Percentiles rank a stretch among this genome's conserved stretches.
Evolutionary conservation across 2,888 invertebrate genomes (phyloP).

Genomic region (Rhogogaster chlorosoma): DNA sequence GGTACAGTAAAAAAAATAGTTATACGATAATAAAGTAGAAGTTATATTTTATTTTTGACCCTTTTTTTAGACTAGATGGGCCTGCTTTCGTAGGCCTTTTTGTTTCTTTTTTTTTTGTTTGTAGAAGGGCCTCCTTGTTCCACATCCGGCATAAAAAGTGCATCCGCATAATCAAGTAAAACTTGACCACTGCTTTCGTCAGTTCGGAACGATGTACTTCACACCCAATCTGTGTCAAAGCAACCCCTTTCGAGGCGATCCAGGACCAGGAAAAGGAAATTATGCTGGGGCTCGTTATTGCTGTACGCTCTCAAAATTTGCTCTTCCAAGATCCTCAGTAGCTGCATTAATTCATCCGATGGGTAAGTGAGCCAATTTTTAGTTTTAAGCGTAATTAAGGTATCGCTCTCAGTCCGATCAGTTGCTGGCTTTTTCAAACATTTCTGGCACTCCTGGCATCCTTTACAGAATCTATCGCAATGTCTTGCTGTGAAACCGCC

Average conservation of each 20-base stretch:
- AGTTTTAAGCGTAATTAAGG: conserved; percentile 19
- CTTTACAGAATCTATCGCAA: neutral
- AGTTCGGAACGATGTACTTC: neutral
- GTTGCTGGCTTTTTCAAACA: neutral
- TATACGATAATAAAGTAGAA: neutral
- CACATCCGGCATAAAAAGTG: conserved; percentile 1
- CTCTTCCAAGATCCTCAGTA: neutral
- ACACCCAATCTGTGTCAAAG: conserved; percentile 6
- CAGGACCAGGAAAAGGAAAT: conserved; percentile 24
- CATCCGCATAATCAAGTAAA: conserved; percentile 3
- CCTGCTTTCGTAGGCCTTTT: neutral
- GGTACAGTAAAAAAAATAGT: neutral
- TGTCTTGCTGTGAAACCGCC: conserved; percentile 25
- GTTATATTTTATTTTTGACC: neutral
- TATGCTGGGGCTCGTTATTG: conserved; percentile 2
- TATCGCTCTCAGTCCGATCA: conserved; percentile 16
- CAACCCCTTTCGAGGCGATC: neutral
- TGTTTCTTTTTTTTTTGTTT: neutral
- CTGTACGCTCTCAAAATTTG: neutral
- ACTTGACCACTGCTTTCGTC: conserved; percentile 31
- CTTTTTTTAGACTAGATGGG: neutral
- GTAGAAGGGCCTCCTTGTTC: conserved; percentile 7
- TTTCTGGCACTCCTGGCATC: neutral
- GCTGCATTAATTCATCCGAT: neutral
- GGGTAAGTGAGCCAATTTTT: conserved; percentile 32